Conservation (phyloP, 2,113 vertebrate genomes). For the Actinemys pallida region DNA sequence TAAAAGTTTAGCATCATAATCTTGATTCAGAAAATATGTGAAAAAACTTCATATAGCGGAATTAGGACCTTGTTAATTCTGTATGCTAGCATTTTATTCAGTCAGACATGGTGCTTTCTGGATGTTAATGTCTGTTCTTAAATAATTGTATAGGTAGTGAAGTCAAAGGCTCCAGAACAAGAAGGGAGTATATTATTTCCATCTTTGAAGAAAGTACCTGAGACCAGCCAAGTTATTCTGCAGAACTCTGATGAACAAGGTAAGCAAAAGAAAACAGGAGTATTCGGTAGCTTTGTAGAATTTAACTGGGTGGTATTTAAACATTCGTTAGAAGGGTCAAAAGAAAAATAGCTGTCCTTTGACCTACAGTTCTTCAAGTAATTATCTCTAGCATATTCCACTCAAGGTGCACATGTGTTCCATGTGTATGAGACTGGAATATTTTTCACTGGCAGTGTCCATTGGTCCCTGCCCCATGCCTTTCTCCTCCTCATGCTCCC, state of each 20-base stretch:
- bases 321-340: neutral
- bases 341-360: neutral
- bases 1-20: neutral
- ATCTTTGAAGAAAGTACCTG: slow-evolving; percentile 57
- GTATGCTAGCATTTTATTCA: neutral
- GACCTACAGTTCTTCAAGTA: neutral
- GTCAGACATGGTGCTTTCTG: neutral
- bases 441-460: neutral
- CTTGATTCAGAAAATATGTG: neutral
- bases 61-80: neutral
- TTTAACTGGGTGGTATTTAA: neutral
- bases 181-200: slow-evolving; percentile 57
- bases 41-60: neutral
- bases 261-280: slow-evolving; percentile 37
- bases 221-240: slow-evolving; percentile 61
- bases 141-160: slow-evolving; percentile 53
- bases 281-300: neutral
- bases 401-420: neutral
- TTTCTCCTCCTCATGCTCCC: neutral
- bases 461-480: neutral
- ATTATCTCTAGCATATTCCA: neutral
- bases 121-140: slow-evolving; percentile 12
- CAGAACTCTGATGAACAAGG: slow-evolving; percentile 63
- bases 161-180: slow-evolving; percentile 48
- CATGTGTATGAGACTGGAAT: neutral